These are phyloP conservation scores for Tenebrio molitor DNA, from an alignment of 1,140 invertebrate species.

Conservation along the genomic window DNA sequence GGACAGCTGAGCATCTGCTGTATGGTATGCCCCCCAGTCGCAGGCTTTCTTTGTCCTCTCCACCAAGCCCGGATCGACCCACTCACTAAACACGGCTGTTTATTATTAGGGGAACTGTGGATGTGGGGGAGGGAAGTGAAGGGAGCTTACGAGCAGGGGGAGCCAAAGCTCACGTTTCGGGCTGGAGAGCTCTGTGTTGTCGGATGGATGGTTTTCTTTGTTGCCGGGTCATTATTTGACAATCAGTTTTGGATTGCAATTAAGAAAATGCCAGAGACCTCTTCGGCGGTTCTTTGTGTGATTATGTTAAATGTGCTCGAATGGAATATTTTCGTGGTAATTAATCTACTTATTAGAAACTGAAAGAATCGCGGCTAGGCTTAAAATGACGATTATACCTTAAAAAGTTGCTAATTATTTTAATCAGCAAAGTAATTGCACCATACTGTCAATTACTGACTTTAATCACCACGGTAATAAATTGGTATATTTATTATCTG, in stretches of 20 bases:
- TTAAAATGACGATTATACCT: no score
- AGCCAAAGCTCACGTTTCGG: slow-evolving; percentile 28
- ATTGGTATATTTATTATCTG: no score
- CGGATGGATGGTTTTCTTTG: slow-evolving; percentile 28
- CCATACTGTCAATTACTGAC: no score
- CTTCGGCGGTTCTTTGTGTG: no score
- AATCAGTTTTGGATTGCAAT: slow-evolving; percentile 32
- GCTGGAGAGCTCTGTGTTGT: slow-evolving; percentile 11
- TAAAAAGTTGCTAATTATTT: no score
- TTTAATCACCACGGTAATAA: no score
- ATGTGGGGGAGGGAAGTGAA: not conserved
- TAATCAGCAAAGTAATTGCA: no score
- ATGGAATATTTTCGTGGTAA: no score
- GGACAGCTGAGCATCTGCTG: slow-evolving; percentile 37
- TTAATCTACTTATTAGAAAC: no score
- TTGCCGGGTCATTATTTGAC: slow-evolving; percentile 32
- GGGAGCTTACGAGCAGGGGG: slow-evolving; percentile 10
- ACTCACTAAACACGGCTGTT: slow-evolving; percentile 39
- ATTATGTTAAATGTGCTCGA: not conserved
- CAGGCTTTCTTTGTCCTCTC: slow-evolving; percentile 33
- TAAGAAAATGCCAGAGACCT: not conserved
- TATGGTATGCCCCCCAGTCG: slow-evolving; percentile 36
- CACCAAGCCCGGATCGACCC: slow-evolving; percentile 34
- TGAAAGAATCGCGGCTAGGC: no score
- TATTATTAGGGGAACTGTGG: slow-evolving; percentile 30